These are phyloP conservation scores for Fistularia commersonii DNA, from an alignment of 2,797 vertebrate species.

Conservation along the genomic window DNA sequence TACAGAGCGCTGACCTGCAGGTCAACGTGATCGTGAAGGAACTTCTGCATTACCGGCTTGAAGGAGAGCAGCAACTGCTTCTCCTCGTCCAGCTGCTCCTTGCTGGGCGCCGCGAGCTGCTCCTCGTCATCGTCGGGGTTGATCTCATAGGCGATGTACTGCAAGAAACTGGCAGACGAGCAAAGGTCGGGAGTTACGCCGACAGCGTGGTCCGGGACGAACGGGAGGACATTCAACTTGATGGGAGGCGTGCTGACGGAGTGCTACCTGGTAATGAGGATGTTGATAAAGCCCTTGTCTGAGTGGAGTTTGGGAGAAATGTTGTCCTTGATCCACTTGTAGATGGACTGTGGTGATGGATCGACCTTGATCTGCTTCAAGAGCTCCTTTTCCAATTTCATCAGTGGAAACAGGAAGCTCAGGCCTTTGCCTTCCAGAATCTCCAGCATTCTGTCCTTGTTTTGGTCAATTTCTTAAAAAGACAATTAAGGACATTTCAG, in stretches of 20 bases:
- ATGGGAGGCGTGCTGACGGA: too few relatives aligned
- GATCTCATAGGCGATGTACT: conserved; percentile 86
- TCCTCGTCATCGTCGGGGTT: conserved; percentile 87
- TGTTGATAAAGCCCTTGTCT: conserved; percentile 99
- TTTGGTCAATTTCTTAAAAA: conserved; percentile 92
- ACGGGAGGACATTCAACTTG: too few relatives aligned
- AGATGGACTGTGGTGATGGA: conserved; percentile 95
- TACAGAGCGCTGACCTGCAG: conserved; percentile 95
- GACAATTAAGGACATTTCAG: too few relatives aligned
- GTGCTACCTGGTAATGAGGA: conserved; percentile 90
- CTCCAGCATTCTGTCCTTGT: conserved; percentile 97
- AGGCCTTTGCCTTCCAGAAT: conserved; percentile 96
- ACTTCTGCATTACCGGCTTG: conserved; percentile 98
- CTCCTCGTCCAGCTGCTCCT: conserved; percentile 94
- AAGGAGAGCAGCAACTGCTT: conserved; percentile 92
- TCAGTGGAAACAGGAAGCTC: conserved; percentile 94
- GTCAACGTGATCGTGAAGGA: conserved; percentile 93
- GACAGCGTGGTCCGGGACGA: not conserved
- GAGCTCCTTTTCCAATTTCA: conserved; percentile 98
- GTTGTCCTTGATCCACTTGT: conserved; percentile 99
- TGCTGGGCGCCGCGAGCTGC: conserved; percentile 85
- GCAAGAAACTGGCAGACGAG: conserved; percentile 83
- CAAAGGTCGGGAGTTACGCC: not conserved
- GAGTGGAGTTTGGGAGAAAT: conserved; percentile 97
- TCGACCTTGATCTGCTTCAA: conserved; percentile 96